phyloP scores from a whole-genome alignment of 2,888 invertebrate species.

The Drosophila fungiperda region DNA sequence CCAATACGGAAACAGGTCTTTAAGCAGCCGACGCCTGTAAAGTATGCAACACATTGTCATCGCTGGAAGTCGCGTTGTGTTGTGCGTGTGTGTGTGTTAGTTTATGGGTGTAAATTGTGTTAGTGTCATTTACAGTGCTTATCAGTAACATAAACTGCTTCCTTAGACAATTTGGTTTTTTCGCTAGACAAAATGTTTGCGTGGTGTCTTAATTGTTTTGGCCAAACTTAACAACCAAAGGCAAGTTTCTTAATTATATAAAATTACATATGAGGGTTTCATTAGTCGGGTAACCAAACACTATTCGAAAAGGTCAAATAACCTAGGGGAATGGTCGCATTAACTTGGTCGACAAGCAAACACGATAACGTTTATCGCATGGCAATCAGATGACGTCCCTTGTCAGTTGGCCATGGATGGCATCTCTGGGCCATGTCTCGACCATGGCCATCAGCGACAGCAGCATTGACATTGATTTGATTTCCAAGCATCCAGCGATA shows the following conservation, averaged over 20 bases:
- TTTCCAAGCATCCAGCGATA: constrained; percentile 47
- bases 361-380: constrained; percentile 18
- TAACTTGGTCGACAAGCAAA: background rate
- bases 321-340: background rate
- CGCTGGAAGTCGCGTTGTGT: constrained; percentile 21
- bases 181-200: background rate
- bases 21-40: constrained; percentile 49
- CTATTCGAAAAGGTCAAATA: constrained; percentile 9
- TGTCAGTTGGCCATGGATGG: background rate
- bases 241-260: constrained; percentile 21
- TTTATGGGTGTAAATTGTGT: constrained; percentile 23
- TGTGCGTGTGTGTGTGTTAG: background rate
- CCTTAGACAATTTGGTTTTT: constrained; percentile 10
- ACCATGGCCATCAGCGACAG: constrained; percentile 23
- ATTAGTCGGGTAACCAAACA: constrained; percentile 23
- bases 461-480: constrained; percentile 71
- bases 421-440: constrained; percentile 20
- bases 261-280: constrained; percentile 4
- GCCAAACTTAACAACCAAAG: constrained; percentile 1
- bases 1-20: constrained; percentile 49
- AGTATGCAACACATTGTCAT: constrained; percentile 62
- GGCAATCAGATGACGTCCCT: constrained; percentile 14
- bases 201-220: background rate
- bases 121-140: constrained; percentile 40
- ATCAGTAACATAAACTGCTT: constrained; percentile 42